Evolutionary conservation across 2,797 vertebrate genomes (phyloP), one percentile per base, ranked within the genome.

Genomic region (Alfaro cultratus): DNA sequence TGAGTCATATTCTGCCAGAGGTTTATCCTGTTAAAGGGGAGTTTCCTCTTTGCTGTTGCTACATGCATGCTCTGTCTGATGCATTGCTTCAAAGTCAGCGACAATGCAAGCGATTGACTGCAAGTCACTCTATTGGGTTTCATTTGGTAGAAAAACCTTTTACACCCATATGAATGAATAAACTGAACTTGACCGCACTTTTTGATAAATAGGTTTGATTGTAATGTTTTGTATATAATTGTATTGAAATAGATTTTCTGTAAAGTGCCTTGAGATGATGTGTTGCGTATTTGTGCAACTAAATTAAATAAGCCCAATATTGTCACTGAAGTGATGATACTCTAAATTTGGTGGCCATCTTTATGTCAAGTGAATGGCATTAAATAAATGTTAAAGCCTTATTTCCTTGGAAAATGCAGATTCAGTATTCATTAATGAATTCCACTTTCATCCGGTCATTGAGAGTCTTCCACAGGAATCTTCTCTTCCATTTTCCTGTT

Each of bases 21-120:
- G 57, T 60, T 60, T 31, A 15, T 62, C 57, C 57, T 62, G 29
- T 62, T 62, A 62, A 62, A 62, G 57, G 29, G 57, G n/a, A 62
- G 57, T 62, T 62, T 31, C 29, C 29, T 31, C 57, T 62, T 9
- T 31, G 31, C 29, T 16, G 2, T 15, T 15, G 57, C 57, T 15
- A 16, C 57, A 62, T 62, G 1, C 12, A 16, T 8, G 29, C 57
- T 62, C 21, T 6, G 29, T 62, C 11, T 62, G 29, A 34, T 11
- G 13, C 5, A 31, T 31, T 16, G 13, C 57, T 60, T n/a, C n/a
- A 60, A 60, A n/a, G 10, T 60, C 55, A 60, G n/a, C 12, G 3
- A 60, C 55, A 15, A n/a, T n/a, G 10, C 23, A 55, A 55, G 53
- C 55, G 3, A 57, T 57, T 57, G n/a, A 13, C n/a, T 60, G 57